Percentiles rank a stretch among this genome's conserved stretches.
Conservation (phyloP, 1,140 invertebrate genomes). For the Nilaparvata lugens region DNA sequence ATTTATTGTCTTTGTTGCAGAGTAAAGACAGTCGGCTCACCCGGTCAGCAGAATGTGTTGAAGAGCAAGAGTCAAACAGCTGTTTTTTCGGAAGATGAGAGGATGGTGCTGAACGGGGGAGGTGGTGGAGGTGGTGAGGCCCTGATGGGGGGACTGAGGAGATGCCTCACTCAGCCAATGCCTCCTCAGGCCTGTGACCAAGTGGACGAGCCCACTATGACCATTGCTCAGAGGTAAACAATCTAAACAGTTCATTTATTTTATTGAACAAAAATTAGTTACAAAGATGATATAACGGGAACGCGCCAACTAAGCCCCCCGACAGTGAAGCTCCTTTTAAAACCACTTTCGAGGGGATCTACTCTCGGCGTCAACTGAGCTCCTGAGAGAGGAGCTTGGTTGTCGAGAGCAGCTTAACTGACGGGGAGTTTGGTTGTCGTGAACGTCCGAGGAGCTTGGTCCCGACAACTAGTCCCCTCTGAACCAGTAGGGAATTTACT, state of each 20-base stretch:
- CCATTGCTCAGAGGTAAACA: conserved; percentile 48
- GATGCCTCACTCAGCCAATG: conserved; percentile 30
- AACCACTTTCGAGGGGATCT: no score
- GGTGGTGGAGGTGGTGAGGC: conserved; percentile 9
- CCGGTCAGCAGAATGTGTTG: neutral
- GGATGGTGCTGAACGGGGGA: conserved; percentile 9
- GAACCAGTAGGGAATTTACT: no score
- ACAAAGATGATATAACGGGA: no score
- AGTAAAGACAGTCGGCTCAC: neutral
- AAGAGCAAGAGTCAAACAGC: conserved; percentile 17
- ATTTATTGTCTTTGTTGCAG: conserved; percentile 10
- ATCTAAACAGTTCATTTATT: neutral
- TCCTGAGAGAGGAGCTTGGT: no score
- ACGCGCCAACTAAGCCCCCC: no score
- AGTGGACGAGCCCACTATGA: conserved; percentile 31
- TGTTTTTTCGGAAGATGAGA: neutral
- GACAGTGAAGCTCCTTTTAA: no score
- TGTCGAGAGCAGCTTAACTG: no score
- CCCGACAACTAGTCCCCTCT: no score
- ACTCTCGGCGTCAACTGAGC: no score
- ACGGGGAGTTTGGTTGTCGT: no score
- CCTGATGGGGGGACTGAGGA: conserved; percentile 19
- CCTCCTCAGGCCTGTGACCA: conserved; percentile 19
- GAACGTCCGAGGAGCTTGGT: no score
- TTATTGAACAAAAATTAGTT: no score